Conservation (phyloP, 2,888 invertebrate genomes). For the Itoplectis maculator region DNA sequence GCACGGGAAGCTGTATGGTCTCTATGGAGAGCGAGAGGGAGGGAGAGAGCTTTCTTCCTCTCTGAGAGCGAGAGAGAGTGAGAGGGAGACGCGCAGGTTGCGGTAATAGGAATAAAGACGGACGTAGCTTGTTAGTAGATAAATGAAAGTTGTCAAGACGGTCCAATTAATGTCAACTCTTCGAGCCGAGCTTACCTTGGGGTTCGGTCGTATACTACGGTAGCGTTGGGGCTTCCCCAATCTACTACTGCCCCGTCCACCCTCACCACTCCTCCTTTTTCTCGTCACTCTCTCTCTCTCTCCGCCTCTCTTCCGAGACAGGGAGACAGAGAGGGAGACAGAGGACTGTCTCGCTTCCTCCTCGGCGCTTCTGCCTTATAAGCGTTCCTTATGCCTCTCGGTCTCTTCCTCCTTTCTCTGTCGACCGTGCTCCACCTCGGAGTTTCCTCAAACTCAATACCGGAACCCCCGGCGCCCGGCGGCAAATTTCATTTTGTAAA, state of each 20-base stretch:
- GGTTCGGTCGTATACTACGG: slow-evolving; percentile 72
- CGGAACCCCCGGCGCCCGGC: slow-evolving; percentile 59
- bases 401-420: slow-evolving; percentile 52
- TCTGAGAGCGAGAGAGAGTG: slow-evolving; percentile 51
- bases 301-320: slow-evolving; percentile 5
- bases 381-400: slow-evolving; percentile 58
- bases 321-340: no score
- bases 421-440: slow-evolving; percentile 64
- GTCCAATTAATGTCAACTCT: slow-evolving; percentile 84
- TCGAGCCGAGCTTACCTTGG: slow-evolving; percentile 81
- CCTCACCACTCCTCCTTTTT: neutral
- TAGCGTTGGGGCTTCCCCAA: slow-evolving; percentile 35
- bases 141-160: slow-evolving; percentile 84
- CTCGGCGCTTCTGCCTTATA: slow-evolving; percentile 48
- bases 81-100: slow-evolving; percentile 46
- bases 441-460: slow-evolving; percentile 72
- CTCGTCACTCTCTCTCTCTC: no score
- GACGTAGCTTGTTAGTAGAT: slow-evolving; percentile 84
- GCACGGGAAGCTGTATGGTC: slow-evolving; percentile 61
- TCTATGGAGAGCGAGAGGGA: slow-evolving; percentile 41
- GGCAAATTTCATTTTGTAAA: slow-evolving; percentile 66
- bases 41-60: slow-evolving; percentile 52
- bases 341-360: slow-evolving; percentile 62
- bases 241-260: slow-evolving; percentile 20
- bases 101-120: slow-evolving; percentile 80